Evolutionary conservation across 2,797 vertebrate species (phyloP).

Genomic region (Mus caroli): DNA sequence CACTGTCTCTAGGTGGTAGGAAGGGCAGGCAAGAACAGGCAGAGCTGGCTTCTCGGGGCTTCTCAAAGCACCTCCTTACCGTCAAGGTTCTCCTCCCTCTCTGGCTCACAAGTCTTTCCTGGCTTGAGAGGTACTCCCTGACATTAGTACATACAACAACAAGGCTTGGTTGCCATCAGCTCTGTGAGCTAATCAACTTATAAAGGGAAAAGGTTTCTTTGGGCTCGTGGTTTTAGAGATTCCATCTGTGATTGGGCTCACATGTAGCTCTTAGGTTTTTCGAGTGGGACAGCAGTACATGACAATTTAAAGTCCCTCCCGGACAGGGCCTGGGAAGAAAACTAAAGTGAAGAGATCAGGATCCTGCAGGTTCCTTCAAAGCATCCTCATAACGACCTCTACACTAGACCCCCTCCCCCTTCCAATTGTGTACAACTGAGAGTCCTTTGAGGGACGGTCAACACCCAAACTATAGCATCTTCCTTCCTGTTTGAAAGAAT

Average conservation of each 20-base stretch:
- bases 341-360: background rate
- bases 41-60: background rate
- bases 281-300: background rate
- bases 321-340: background rate
- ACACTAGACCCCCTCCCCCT: background rate
- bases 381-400: background rate
- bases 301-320: background rate
- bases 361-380: background rate
- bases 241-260: background rate
- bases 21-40: background rate
- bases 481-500: constrained; percentile 30
- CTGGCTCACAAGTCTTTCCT: background rate
- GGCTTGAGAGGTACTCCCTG: background rate
- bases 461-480: background rate
- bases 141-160: background rate
- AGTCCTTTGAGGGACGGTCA: background rate
- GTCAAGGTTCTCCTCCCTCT: background rate
- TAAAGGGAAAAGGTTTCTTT: background rate
- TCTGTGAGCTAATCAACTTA: background rate
- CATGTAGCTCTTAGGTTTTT: background rate
- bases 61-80: background rate
- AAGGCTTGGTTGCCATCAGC: background rate
- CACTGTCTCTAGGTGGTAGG: background rate
- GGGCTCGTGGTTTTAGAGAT: background rate
- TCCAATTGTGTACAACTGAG: background rate